Evolutionary conservation across 2,113 vertebrate genomes (phyloP).

Genomic region (Montifringilla adamsi): DNA sequence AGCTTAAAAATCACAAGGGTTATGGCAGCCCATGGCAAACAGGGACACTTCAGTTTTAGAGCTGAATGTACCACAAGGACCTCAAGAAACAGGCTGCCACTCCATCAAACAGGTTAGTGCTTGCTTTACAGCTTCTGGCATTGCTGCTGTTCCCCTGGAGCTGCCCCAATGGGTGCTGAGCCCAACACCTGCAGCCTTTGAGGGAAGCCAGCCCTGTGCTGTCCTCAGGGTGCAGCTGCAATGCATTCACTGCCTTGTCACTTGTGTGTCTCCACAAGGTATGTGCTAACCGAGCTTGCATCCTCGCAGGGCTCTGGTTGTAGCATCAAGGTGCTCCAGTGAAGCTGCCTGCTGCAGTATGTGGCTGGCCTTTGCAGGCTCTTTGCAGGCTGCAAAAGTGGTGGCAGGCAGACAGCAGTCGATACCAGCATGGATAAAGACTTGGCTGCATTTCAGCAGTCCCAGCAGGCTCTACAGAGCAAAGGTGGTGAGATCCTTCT

Average conservation of each 20-base stretch:
- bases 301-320: accelerated
- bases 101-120: neutral
- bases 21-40: neutral
- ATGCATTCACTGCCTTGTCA: neutral
- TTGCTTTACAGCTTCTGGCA: neutral
- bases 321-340: neutral
- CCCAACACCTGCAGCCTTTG: neutral
- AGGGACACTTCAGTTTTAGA: neutral
- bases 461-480: neutral
- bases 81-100: neutral
- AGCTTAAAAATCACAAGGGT: neutral
- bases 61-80: neutral
- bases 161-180: neutral
- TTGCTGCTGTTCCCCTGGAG: neutral
- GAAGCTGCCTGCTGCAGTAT: neutral
- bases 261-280: accelerated
- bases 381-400: neutral
- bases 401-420: neutral
- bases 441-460: neutral
- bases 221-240: neutral
- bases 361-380: neutral
- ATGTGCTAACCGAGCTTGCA: neutral
- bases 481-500: neutral
- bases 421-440: accelerated
- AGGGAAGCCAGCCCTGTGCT: neutral